These are phyloP conservation scores for Drosophila athabasca DNA, from an alignment of 1,140 invertebrate species.

Conservation along the genomic window DNA sequence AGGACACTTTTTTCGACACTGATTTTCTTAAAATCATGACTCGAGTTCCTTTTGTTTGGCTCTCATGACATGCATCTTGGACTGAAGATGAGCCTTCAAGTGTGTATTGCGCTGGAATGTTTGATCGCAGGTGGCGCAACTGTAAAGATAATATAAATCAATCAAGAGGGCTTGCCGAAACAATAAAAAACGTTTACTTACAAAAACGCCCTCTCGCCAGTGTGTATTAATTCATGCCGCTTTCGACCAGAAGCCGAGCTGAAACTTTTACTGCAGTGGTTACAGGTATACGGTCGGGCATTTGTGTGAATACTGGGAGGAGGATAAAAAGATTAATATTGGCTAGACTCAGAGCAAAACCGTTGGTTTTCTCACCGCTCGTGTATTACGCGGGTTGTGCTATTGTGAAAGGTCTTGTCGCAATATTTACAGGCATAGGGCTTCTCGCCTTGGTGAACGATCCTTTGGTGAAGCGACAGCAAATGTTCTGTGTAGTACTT, in stretches of 20 bases:
- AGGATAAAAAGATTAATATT: not conserved
- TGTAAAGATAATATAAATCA: slow-evolving; percentile 2
- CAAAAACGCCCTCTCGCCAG: slow-evolving; percentile 48
- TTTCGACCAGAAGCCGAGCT: slow-evolving; percentile 55
- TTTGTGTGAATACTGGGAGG: slow-evolving; percentile 54
- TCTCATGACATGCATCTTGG: slow-evolving; percentile 40
- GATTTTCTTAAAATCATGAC: no score
- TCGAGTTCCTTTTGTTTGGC: not conserved
- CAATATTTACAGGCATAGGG: slow-evolving; percentile 65
- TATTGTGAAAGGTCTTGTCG: slow-evolving; percentile 58
- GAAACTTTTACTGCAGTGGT: slow-evolving; percentile 53
- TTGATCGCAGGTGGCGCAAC: slow-evolving; percentile 54
- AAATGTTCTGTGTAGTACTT: slow-evolving; percentile 62
- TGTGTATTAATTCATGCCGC: slow-evolving; percentile 63
- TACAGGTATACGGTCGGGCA: slow-evolving; percentile 50
- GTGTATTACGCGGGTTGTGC: slow-evolving; percentile 59
- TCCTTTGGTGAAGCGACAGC: slow-evolving; percentile 52
- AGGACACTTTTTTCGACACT: no score
- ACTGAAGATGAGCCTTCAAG: slow-evolving; percentile 58
- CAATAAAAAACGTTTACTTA: slow-evolving; percentile 23
- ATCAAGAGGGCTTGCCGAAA: not conserved
- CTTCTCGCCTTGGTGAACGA: slow-evolving; percentile 54
- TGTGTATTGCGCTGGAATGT: slow-evolving; percentile 66
- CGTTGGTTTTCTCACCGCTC: slow-evolving; percentile 41
- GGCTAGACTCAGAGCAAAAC: not conserved